Percentiles rank a stretch among this genome's conserved stretches.
phyloP scores from a whole-genome alignment of 2,888 invertebrate genomes.

The Drosophila glabriapex region DNA sequence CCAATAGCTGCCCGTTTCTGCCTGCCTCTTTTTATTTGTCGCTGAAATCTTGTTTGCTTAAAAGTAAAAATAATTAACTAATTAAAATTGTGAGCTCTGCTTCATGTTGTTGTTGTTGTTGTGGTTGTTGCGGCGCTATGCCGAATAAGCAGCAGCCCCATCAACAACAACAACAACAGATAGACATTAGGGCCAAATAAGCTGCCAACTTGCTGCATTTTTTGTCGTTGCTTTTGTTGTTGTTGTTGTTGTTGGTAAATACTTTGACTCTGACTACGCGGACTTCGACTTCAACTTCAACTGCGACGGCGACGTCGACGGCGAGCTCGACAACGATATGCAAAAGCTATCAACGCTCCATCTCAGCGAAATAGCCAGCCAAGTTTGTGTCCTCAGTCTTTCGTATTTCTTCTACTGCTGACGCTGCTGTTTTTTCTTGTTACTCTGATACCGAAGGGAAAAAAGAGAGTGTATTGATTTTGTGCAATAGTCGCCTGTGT shows the following conservation, averaged over 20 bases:
- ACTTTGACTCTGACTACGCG: slow-evolving; percentile 61
- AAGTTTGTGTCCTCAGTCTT: slow-evolving; percentile 67
- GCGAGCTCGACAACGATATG: slow-evolving; percentile 70
- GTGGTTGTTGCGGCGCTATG: slow-evolving; percentile 45
- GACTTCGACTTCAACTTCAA: slow-evolving; percentile 34
- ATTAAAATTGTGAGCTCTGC: slow-evolving; percentile 80
- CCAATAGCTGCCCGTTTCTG: slow-evolving; percentile 18
- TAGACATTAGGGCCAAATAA: slow-evolving; percentile 79
- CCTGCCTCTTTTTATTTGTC: slow-evolving; percentile 66
- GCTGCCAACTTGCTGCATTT: slow-evolving; percentile 65
- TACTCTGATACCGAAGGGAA: slow-evolving; percentile 17
- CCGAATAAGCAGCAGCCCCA: slow-evolving; percentile 33
- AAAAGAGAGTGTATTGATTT: slow-evolving; percentile 9
- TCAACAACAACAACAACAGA: slow-evolving; percentile 29
- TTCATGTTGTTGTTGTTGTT: slow-evolving; percentile 37
- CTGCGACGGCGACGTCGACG: slow-evolving; percentile 40
- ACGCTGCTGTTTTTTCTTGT: slow-evolving; percentile 22
- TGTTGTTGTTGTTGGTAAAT: slow-evolving; percentile 62
- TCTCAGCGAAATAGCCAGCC: slow-evolving; percentile 51
- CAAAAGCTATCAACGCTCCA: slow-evolving; percentile 80
- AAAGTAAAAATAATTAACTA: slow-evolving; percentile 83
- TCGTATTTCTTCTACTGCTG: slow-evolving; percentile 62
- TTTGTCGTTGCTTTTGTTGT: slow-evolving; percentile 7
- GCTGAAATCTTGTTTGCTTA: slow-evolving; percentile 79
- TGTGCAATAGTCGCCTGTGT: not conserved